Evolutionary conservation across 2,113 vertebrate genomes (phyloP).

Genomic region (Mugil cephalus): DNA sequence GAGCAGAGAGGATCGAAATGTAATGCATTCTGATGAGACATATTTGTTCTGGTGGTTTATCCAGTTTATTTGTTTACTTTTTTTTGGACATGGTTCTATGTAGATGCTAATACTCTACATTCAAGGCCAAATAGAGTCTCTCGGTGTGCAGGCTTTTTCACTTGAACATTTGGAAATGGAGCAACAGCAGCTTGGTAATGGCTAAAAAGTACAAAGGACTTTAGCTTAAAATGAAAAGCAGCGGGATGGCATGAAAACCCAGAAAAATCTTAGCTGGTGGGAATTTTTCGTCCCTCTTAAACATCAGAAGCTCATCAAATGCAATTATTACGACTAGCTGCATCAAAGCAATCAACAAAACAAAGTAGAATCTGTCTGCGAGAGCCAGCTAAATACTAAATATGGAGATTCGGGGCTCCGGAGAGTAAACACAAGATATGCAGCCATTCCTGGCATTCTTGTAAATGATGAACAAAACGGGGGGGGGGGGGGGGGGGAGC

Average conservation of each 20-base stretch:
- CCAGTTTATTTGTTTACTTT: slow-evolving; percentile 5
- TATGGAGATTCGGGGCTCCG: not conserved
- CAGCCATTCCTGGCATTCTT: not conserved
- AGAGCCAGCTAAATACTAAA: not conserved
- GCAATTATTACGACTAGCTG: slow-evolving; percentile 40
- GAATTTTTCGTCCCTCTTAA: slow-evolving; percentile 12
- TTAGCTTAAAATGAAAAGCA: slow-evolving; percentile 48
- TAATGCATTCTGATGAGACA: not conserved
- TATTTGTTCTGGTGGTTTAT: slow-evolving; percentile 1
- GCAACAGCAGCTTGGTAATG: slow-evolving; percentile 40
- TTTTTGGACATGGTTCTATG: not conserved
- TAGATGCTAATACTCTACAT: slow-evolving; percentile 19
- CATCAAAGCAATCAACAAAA: slow-evolving; percentile 28
- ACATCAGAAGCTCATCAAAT: slow-evolving; percentile 32
- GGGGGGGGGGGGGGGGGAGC: too few species aligned
- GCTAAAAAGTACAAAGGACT: slow-evolving; percentile 41
- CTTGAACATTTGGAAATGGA: slow-evolving; percentile 15
- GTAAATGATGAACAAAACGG: slow-evolving; percentile 59
- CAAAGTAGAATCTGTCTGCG: slow-evolving; percentile 20
- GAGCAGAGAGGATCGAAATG: not conserved
- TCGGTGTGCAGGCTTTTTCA: slow-evolving; percentile 9
- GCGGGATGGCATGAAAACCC: slow-evolving; percentile 38
- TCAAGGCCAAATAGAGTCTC: slow-evolving; percentile 20
- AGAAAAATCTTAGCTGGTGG: slow-evolving; percentile 1
- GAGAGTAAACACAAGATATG: slow-evolving; percentile 28